Conservation (phyloP, 1,140 invertebrate species). For the Pissodes strobi region DNA sequence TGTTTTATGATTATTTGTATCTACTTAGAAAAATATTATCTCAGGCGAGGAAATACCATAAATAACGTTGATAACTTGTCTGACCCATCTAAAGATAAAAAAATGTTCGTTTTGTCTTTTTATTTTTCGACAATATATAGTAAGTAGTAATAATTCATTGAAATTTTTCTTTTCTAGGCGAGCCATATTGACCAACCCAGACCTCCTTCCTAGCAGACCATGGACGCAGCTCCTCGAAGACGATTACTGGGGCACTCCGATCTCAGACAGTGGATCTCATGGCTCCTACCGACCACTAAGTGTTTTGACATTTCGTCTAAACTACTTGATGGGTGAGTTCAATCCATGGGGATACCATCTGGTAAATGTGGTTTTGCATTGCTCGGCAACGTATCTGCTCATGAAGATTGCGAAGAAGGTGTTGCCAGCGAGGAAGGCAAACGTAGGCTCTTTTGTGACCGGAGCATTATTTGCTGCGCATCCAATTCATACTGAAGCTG, state of each 20-base stretch:
- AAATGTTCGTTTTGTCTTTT: too few species aligned
- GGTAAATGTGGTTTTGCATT: constrained; percentile 86
- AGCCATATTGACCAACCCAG: constrained; percentile 86
- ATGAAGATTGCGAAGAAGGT: constrained; percentile 71
- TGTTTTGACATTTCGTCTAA: constrained; percentile 90
- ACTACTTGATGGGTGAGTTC: constrained; percentile 84
- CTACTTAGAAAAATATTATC: too few species aligned
- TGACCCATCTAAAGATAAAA: too few species aligned
- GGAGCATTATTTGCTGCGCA: constrained; percentile 92
- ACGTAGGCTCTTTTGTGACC: constrained; percentile 72
- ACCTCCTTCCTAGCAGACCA: constrained; percentile 76
- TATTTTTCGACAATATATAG: too few species aligned
- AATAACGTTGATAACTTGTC: too few species aligned
- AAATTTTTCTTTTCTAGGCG: constrained; percentile 75
- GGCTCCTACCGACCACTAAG: constrained; percentile 92
- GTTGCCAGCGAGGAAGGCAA: constrained; percentile 63
- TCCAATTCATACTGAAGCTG: constrained; percentile 95
- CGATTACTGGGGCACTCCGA: constrained; percentile 92
- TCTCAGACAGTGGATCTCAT: constrained; percentile 84
- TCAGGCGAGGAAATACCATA: too few species aligned
- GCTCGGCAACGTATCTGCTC: constrained; percentile 77
- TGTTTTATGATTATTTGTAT: too few species aligned
- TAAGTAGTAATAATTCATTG: too few species aligned
- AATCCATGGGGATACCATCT: constrained; percentile 91
- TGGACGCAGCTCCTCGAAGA: constrained; percentile 76